A percentile compares a stretch with the other conserved stretches of the same genome.
These are phyloP conservation scores for Ochotona princeps DNA, from an alignment of 2,113 vertebrate genomes.

Conservation along the genomic window DNA sequence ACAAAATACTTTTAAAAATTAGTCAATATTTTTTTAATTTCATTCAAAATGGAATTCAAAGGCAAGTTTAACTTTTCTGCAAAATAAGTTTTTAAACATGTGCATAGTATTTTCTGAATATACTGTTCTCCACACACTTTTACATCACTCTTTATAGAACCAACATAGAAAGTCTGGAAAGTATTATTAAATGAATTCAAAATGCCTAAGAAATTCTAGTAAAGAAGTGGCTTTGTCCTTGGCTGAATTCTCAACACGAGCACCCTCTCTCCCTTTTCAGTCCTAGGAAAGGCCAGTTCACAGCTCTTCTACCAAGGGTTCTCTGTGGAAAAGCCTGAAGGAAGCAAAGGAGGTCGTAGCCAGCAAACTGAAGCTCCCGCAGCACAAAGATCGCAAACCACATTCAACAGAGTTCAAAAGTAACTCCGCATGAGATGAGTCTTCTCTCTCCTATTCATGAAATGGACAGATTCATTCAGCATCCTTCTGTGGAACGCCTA, in stretches of 20 bases:
- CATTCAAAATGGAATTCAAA: too few species aligned
- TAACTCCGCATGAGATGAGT: not conserved
- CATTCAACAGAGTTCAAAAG: not conserved
- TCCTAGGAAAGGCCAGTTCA: not conserved
- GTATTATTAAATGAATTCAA: not conserved
- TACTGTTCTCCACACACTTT: too few species aligned
- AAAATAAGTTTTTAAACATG: too few species aligned
- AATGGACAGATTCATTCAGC: not conserved
- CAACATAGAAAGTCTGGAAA: not conserved
- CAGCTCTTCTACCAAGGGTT: not conserved
- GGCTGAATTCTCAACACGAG: not conserved
- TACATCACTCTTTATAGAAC: not conserved
- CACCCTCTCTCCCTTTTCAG: not conserved
- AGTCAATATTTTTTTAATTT: too few species aligned
- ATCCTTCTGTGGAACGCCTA: not conserved
- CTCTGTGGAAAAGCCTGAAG: not conserved
- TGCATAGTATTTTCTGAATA: too few species aligned
- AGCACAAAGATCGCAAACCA: not conserved
- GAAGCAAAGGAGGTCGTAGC: not conserved
- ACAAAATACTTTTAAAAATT: too few species aligned
- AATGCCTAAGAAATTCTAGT: conserved; percentile 30
- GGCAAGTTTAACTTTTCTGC: too few species aligned
- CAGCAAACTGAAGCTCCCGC: not conserved
- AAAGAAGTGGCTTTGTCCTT: not conserved
- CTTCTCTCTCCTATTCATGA: not conserved